Evolutionary conservation across 2,888 invertebrate species (phyloP).

Genomic region (Cartodere bifasciata): DNA sequence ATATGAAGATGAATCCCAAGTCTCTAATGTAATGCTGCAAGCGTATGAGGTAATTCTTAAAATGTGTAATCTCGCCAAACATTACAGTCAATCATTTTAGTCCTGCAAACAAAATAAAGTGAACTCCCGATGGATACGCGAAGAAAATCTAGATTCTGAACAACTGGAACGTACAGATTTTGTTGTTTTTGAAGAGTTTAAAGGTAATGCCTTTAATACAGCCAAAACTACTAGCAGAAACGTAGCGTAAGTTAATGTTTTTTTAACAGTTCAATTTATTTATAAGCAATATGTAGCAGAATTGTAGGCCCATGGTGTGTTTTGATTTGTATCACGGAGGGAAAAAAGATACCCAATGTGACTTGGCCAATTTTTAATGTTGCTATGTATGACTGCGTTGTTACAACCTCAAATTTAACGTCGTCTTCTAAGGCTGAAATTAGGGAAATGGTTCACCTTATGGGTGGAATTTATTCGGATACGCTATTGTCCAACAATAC

Average conservation of each 20-base stretch:
- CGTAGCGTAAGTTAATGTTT: slow-evolving; percentile 55
- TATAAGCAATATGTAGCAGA: slow-evolving; percentile 37
- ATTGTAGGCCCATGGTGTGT: slow-evolving; percentile 75
- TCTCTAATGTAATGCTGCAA: slow-evolving; percentile 46
- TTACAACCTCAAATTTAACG: slow-evolving; percentile 46
- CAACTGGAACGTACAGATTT: slow-evolving; percentile 54
- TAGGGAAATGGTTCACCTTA: slow-evolving; percentile 51
- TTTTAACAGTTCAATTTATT: neutral
- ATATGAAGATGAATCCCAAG: slow-evolving; percentile 39
- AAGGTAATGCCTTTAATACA: slow-evolving; percentile 60
- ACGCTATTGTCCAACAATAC: slow-evolving; percentile 56
- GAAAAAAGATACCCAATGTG: slow-evolving; percentile 60
- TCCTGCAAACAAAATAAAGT: slow-evolving; percentile 42
- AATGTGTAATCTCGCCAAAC: slow-evolving; percentile 7
- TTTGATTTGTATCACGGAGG: slow-evolving; percentile 56
- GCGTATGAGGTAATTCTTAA: slow-evolving; percentile 42
- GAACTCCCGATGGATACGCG: slow-evolving; percentile 50
- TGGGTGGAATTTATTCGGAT: slow-evolving; percentile 62
- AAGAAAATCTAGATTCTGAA: slow-evolving; percentile 43
- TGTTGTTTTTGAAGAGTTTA: slow-evolving; percentile 67
- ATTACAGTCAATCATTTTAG: slow-evolving; percentile 13
- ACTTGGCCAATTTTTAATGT: slow-evolving; percentile 66
- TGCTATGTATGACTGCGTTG: slow-evolving; percentile 61
- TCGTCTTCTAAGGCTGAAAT: slow-evolving; percentile 41
- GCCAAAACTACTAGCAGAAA: slow-evolving; percentile 44